These are phyloP conservation scores for Nyctibius bracteatus DNA, from an alignment of 2,113 vertebrate genomes.

Conservation along the genomic window DNA sequence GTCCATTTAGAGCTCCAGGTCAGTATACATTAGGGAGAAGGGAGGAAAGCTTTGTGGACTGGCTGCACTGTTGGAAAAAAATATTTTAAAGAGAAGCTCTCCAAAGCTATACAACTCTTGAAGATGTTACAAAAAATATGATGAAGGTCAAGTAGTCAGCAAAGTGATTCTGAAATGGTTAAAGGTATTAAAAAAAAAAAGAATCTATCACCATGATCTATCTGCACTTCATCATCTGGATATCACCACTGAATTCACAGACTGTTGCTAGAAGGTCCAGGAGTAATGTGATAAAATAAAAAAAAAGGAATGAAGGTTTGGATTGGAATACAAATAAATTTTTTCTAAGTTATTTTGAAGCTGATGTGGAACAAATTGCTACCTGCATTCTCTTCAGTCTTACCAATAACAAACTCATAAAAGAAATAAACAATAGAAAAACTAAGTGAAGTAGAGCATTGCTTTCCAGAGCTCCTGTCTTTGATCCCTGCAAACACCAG, in stretches of 20 bases:
- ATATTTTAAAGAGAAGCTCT: neutral
- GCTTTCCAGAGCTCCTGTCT: neutral
- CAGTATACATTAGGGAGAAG: neutral
- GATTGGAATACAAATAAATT: neutral
- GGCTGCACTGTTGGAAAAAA: neutral
- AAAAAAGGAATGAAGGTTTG: neutral
- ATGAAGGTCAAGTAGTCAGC: neutral
- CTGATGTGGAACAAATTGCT: neutral
- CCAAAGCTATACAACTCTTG: neutral
- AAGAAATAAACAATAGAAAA: neutral
- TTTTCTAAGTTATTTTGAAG: neutral
- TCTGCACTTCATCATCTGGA: neutral
- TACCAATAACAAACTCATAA: neutral
- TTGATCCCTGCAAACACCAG: neutral
- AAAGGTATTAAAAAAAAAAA: neutral
- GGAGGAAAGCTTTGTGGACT: neutral
- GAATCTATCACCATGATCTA: neutral
- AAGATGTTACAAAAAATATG: neutral
- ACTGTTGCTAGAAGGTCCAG: neutral
- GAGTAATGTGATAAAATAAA: neutral
- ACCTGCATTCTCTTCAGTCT: neutral
- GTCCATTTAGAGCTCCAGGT: neutral
- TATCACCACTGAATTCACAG: neutral
- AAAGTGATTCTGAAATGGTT: neutral
- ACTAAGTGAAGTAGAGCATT: neutral